A percentile compares a stretch with the other conserved stretches of the same genome.
These are phyloP conservation scores for Zaprionus ornatus DNA, from an alignment of 1,140 invertebrate genomes.

Conservation along the genomic window DNA sequence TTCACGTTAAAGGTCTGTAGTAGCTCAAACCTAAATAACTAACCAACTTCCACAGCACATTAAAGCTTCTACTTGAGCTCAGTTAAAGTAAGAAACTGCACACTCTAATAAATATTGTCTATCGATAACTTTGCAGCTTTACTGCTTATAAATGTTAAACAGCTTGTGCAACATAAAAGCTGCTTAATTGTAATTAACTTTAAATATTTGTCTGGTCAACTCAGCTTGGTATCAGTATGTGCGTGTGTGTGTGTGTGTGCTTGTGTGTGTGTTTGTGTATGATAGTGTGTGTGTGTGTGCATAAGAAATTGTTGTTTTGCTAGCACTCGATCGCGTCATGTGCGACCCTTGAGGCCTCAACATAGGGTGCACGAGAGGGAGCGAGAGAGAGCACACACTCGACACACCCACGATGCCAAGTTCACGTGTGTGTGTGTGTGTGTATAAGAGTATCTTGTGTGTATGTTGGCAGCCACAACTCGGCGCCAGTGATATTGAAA, in stretches of 20 bases:
- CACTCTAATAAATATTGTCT: background rate
- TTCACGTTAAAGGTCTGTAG: too few species aligned
- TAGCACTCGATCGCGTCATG: constrained; percentile 32
- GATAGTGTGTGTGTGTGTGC: constrained; percentile 17
- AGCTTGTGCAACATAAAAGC: constrained; percentile 11
- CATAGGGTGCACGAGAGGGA: constrained; percentile 13
- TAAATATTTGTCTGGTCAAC: constrained; percentile 19
- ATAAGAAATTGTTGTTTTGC: constrained; percentile 37
- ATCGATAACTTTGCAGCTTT: background rate
- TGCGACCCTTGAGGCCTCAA: constrained; percentile 26
- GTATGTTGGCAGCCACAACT: constrained; percentile 37
- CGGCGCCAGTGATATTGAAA: constrained; percentile 55
- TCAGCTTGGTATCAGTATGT: background rate
- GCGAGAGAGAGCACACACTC: background rate
- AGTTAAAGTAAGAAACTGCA: background rate
- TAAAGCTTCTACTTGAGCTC: background rate
- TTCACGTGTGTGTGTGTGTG: constrained; percentile 25
- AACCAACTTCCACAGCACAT: background rate
- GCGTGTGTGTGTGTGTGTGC: background rate
- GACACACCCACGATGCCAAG: constrained; percentile 34
- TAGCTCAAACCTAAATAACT: too few species aligned
- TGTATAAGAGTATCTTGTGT: constrained; percentile 15
- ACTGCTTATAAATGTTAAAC: constrained; percentile 7
- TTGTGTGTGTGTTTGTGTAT: background rate
- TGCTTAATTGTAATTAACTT: constrained; percentile 30